Base-by-base conservation (phyloP, 2,113 vertebrate genomes). In the Corythaeola cristata region DNA sequence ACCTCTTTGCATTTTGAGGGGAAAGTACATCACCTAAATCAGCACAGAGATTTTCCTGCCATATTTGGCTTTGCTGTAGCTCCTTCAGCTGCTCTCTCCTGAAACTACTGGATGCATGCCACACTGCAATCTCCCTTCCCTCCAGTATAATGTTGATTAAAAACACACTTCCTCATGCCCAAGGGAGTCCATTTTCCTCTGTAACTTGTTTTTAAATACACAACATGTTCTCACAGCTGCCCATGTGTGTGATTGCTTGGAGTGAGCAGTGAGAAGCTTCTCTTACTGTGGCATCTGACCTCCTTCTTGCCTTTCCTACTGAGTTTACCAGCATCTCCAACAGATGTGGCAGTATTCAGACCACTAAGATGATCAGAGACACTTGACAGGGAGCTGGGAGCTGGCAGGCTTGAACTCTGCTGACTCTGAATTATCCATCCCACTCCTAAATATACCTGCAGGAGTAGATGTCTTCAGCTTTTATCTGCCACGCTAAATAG, bases 51-150 rank as follows among this genome's bases (percentile, higher is more conserved):
- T 91, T 95, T 94, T 88, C 77, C 71, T 91, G 74, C 86, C 74
- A 63, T 92, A 89, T 95, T 93, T 96, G 90, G 74, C 80, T 94
- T 96, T 81, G 62, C 89, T 92, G 86, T 55, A 50, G 66, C 73
- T 91, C 83, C 53, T 96, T 93, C 64, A 90, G 39, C 86, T 87
- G 8, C 44, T 41, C n/a, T 85, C 32, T 88, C 50, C 84, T 85
- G 50, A 44, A 87, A 37, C 23, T 39, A 21, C 89, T 96, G 84
- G 91, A 95, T 5, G 1, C 45, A 30, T 0, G 67, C 84, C 91
- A 85, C 22, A 41, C 89, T 89, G 53, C 13, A 14, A 50, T 79
- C 58, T 89, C 63, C 32, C 3, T 81, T 76, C 59, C 32, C 63
- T 85, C 71, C 85, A 39, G 95, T 80, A 32, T 18, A 62, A 26